phyloP scores from a whole-genome alignment of 2,888 invertebrate species.

The Heliconius ismenius region DNA sequence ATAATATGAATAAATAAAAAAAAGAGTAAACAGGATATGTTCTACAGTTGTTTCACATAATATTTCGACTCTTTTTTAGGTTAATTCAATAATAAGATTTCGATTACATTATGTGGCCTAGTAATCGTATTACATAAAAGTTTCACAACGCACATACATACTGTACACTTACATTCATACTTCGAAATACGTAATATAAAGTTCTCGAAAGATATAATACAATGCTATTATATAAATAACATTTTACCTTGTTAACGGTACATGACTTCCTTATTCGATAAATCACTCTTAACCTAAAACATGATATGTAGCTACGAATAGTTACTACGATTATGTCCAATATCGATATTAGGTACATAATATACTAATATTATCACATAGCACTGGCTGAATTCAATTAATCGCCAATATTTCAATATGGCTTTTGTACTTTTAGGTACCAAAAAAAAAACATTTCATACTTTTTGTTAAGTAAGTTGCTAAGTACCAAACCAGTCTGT shows the following conservation, averaged over 20 bases:
- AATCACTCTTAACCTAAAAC: slow-evolving; percentile 17
- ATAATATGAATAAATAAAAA: background rate
- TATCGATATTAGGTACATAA: slow-evolving; percentile 13
- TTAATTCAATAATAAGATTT: background rate
- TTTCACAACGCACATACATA: slow-evolving; percentile 2
- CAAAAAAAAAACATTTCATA: background rate
- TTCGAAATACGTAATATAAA: slow-evolving; percentile 4
- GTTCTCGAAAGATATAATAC: slow-evolving; percentile 3
- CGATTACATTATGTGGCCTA: background rate
- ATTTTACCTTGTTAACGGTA: slow-evolving; percentile 1
- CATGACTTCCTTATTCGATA: slow-evolving; percentile 7
- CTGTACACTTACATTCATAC: background rate
- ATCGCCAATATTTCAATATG: slow-evolving; percentile 51
- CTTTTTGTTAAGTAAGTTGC: background rate
- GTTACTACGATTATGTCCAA: slow-evolving; percentile 18
- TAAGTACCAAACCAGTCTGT: slow-evolving; percentile 5
- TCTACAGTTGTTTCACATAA: background rate
- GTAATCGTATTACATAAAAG: slow-evolving; percentile 17
- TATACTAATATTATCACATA: slow-evolving; percentile 67
- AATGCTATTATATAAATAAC: slow-evolving; percentile 19
- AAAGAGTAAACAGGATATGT: background rate
- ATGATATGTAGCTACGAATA: slow-evolving; percentile 19
- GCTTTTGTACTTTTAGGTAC: slow-evolving; percentile 42
- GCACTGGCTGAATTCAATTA: slow-evolving; percentile 67
- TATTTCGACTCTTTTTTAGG: background rate